phyloP scores from a whole-genome alignment of 2,888 invertebrate genomes.

The Pegoplata infirma region DNA sequence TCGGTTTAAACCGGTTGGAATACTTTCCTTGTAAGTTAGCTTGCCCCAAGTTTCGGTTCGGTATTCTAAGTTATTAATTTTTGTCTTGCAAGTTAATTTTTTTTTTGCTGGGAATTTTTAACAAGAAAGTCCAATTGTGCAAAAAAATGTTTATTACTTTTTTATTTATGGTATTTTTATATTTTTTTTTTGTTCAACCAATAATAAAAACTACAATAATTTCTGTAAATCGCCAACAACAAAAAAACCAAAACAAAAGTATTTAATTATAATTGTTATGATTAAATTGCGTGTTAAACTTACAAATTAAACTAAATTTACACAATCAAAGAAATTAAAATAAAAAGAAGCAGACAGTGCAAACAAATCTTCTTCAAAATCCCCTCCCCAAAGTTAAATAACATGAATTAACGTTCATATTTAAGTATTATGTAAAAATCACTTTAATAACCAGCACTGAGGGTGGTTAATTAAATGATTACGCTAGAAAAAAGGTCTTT shows the following conservation, averaged over 20 bases:
- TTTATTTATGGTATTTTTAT: neutral
- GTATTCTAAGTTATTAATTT: no score
- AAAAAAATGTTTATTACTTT: neutral
- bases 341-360: neutral
- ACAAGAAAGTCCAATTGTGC: neutral
- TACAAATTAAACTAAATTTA: conserved; percentile 39
- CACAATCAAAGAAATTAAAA: neutral
- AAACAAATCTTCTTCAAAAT: neutral
- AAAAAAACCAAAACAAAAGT: neutral
- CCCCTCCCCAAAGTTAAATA: neutral
- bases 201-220: neutral
- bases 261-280: conserved; percentile 49
- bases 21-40: no score
- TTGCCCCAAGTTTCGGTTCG: no score
- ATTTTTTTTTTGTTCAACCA: neutral
- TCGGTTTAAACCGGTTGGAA: no score
- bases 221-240: neutral
- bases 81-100: no score
- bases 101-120: no score
- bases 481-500: neutral
- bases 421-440: neutral
- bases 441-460: neutral
- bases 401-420: no score
- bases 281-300: conserved; percentile 55
- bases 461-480: neutral